Base-by-base conservation (phyloP, 2,797 vertebrate species). In the Scleropages formosus region DNA sequence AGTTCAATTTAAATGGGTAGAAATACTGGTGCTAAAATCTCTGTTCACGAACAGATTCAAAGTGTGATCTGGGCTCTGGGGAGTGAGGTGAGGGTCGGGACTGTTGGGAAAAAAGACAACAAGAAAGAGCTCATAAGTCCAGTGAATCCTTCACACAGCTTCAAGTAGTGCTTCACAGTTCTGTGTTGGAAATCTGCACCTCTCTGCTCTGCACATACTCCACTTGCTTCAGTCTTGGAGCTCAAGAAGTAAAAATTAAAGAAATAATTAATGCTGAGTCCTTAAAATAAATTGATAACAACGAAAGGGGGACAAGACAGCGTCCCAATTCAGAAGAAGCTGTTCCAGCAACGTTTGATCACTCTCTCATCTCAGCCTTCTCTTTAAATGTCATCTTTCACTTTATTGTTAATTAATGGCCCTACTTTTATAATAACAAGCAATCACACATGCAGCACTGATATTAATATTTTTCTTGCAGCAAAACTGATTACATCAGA, bases 371-470 rank as follows among this genome's bases (percentile, higher is more conserved):
- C 13, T 60, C 13, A 26, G 59, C 16, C 46, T 56, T 53, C 27
- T 56, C 9, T 76, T 49, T 61, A 24, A n/a, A 39, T 13, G 27
- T 65, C 10, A 31, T 47, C 60, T 49, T 24, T 18, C 27, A 68
- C 59, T 74, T 53, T 39, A 15, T 63, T 63, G 70, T 81, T 31
- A 6, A 84, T 82, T 84, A 84, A 87, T 82, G 83, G 81, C 82
- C 72, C 82, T 80, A 78, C 82, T 83, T 82, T 87, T 63, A 78
- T 85, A 79, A 88, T 85, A 87, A 89, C 84, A 86, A 90, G 86
- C 91, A 89, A 89, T 89, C 89, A 85, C 78, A 89, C 95, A 97
- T 96, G 96, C 95, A 92, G 89, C 88, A 89, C 90, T 87, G 80
- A 82, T 88, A 85, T 81, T 75, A 27, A 46, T 73, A 69, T 81